These are phyloP conservation scores for Dolichopus griseipennis DNA, from an alignment of 2,888 invertebrate genomes.

Conservation along the genomic window DNA sequence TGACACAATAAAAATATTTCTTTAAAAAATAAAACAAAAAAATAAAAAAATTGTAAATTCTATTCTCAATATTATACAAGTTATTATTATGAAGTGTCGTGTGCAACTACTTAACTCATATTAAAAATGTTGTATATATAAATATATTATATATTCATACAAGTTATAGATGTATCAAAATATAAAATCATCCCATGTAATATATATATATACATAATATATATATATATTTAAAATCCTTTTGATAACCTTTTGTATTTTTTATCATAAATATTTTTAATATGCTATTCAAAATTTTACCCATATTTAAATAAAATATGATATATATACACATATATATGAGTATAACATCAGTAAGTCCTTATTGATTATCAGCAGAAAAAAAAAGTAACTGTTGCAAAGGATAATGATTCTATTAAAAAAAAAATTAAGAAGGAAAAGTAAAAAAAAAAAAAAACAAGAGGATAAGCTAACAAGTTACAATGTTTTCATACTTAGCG, in stretches of 20 bases:
- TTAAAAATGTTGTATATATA: background rate
- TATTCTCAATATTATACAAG: background rate
- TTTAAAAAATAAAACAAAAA: background rate
- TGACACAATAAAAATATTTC: background rate
- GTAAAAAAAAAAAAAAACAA: background rate
- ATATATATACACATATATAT: no score
- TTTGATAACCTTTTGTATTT: background rate
- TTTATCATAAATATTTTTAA: background rate
- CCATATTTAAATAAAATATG: background rate
- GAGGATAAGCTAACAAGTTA: conserved; percentile 5
- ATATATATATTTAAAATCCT: background rate
- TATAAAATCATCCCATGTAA: no score
- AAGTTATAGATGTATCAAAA: no score
- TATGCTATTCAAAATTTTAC: background rate
- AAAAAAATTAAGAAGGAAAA: no score
- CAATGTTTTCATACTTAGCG: conserved; percentile 6
- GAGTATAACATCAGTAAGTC: no score
- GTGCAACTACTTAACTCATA: conserved; percentile 1
- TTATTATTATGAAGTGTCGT: conserved; percentile 3
- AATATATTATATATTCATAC: no score
- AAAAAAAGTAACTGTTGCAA: background rate
- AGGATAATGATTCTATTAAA: no score
- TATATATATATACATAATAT: background rate
- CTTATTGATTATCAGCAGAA: background rate
- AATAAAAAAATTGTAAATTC: background rate